phyloP scores from a whole-genome alignment of 2,113 vertebrate species.

The Grantiella picta region DNA sequence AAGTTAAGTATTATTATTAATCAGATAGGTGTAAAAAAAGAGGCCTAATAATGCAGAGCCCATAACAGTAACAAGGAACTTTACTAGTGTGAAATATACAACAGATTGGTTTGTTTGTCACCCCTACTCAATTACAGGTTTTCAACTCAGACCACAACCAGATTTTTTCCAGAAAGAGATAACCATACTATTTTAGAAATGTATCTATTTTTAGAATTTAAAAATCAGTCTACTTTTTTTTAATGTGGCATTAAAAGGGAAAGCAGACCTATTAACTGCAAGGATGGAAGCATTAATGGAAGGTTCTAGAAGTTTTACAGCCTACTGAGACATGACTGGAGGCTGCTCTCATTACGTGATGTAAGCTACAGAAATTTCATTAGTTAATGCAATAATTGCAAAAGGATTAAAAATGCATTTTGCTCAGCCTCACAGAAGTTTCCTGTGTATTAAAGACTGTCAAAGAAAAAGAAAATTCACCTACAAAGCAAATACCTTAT shows the following conservation, averaged over 20 bases:
- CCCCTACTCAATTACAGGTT: background rate
- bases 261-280: background rate
- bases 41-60: background rate
- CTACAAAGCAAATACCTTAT: background rate
- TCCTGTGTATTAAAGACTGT: background rate
- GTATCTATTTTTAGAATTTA: background rate
- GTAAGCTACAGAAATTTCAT: background rate
- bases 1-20: background rate
- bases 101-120: background rate
- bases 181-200: background rate
- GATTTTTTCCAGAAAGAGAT: conserved; percentile 19
- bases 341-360: background rate
- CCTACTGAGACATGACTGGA: background rate
- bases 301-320: background rate
- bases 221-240: background rate
- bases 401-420: background rate
- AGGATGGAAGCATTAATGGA: background rate
- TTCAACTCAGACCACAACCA: conserved; percentile 25
- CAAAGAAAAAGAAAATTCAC: background rate
- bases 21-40: background rate
- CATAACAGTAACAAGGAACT: background rate
- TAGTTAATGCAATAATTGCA: background rate
- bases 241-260: background rate
- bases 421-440: background rate
- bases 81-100: conserved; percentile 37